Evolutionary conservation across 2,113 vertebrate genomes (phyloP), one percentile per base, ranked within the genome.

Genomic region (Perca flavescens): DNA sequence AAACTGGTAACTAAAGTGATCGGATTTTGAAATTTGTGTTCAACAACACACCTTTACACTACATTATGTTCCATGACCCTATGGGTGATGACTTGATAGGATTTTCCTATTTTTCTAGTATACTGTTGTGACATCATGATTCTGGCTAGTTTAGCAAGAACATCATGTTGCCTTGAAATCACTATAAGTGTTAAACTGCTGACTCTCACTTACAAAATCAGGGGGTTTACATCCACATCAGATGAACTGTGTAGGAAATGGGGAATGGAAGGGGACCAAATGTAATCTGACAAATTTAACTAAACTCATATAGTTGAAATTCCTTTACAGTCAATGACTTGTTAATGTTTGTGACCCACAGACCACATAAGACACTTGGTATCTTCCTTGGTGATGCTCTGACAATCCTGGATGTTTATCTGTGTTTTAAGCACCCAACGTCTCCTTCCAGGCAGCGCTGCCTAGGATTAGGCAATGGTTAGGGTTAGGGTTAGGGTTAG

Each of bases 271-370:
- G 28, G 17, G 31, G 49, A 54, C 19, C 8, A 43, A 22, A 58
- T 36, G 12, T 15, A 15, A 34, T 49, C 8, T 1, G n/a, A 61
- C 16, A 36, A 40, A 61, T 64, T 22, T 12, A 12, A 53, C 58
- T 76, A 17, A 60, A 54, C 17, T 47, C 25, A 34, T 82, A 21
- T 77, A 22, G 12, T 70, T 58, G 22, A 66, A 61, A 36, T 66
- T 58, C 3, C 36, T 64, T 82, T 15, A 62, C 17, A 54, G 66
- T 4, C 49, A 52, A 34, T 49, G 13, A 5, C 53, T 53, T 25
- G 2, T 56, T 64, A 19, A 65, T 14, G 22, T 50, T 31, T 54
- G 31, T 58, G 34, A 62, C 31, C 49, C 62, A 53, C 6, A 54
- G 46, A 73, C 34, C 21, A 22, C 28, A 61, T 22, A 5, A 31